Evolutionary conservation across 1,140 invertebrate genomes (phyloP), one percentile per base, ranked within the genome.

Genomic region (Heliconius melpomene): DNA sequence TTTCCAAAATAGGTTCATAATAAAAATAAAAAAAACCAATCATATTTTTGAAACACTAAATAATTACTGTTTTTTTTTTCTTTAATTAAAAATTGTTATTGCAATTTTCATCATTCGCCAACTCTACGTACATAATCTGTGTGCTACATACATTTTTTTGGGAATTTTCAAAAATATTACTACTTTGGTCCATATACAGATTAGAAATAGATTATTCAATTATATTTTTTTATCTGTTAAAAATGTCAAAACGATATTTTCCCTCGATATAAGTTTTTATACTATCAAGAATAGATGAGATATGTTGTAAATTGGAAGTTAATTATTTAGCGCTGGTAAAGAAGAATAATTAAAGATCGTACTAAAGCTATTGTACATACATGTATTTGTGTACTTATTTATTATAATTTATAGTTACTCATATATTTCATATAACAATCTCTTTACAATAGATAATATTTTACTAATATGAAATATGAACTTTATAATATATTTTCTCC

Each of bases 201-300:
- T 60, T 60, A 60, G 20, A 60, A 60, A 60, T 60, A 23, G 54
- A n/a, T 23, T 71, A 71, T 36, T 71, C 29, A 20, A 20, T 71
- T 32, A 32, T 71, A 20, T 71, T 71, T 71, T 32, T 18, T 71
- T 18, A 71, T 71, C 26, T 71, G 70, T 71, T 29, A 71, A 71
- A 71, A 71, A 71, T 11, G 70, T 71, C 70, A 71, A 71, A 71
- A 71, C 70, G 70, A 71, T 71, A 71, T 71, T 71, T 71, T 18
- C 9, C n/a, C 70, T 3, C 50, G 50, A 71, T 71, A 79, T 79
- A 79, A 73, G 40, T 60, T 72, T 78, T 78, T 52, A 52, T 52
- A 50, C 76, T 79, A 79, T 79, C 78, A 74, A 79, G 78, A 79
- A 79, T 79, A 79, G 73, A 60, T 60, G 54, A 79, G 78, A 79